Evolutionary conservation across 2,888 invertebrate genomes (phyloP), one percentile per base, ranked within the genome.

Genomic region (Cryptocephalus moraei): DNA sequence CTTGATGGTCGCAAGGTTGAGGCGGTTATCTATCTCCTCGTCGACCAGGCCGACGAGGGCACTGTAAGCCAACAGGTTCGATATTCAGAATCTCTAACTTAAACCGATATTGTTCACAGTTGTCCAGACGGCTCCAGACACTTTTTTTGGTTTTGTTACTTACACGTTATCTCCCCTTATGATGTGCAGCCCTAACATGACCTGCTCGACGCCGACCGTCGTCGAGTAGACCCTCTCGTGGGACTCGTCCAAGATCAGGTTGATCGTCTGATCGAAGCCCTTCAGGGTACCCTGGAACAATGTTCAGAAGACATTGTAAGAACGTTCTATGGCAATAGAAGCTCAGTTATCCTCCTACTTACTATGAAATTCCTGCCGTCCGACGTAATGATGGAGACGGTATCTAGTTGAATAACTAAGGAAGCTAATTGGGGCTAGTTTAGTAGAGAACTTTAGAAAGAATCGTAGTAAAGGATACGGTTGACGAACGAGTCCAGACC

Each of bases 211-310:
- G 32, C 97, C 97, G 57, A 87, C 80, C 1, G 86, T 82, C 9
- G 87, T 83, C 43, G 93, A 95, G 72, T 92, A 99, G n/a, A 99
- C 95, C 62, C 99, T 77, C 71, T 99, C 99, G 66, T 96, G 95
- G 33, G 95, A 94, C 71, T 99, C 97, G 66, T 97, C 96, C 54
- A 99, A 74, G 61, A 99, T 95, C 55, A 99, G 78, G 68, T 99
- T 99, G 56, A 97, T 93, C n/a, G 96, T 93, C 73, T 99, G 99
- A 73, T 99, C 99, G 72, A 95, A 99, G 32, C 99, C 99, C 71
- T 96, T 96, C 52, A 99, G 71, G 0, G 93, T 92, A 41, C 99
- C 99, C 86, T 86, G n/a, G n/a, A n/a, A n/a, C n/a, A n/a, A n/a
- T n/a, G n/a, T n/a, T n/a, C n/a, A n/a, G n/a, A 58, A 51, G 72